Base-by-base conservation (phyloP, 1,140 invertebrate genomes). In the Drosophila gunungcola region DNA sequence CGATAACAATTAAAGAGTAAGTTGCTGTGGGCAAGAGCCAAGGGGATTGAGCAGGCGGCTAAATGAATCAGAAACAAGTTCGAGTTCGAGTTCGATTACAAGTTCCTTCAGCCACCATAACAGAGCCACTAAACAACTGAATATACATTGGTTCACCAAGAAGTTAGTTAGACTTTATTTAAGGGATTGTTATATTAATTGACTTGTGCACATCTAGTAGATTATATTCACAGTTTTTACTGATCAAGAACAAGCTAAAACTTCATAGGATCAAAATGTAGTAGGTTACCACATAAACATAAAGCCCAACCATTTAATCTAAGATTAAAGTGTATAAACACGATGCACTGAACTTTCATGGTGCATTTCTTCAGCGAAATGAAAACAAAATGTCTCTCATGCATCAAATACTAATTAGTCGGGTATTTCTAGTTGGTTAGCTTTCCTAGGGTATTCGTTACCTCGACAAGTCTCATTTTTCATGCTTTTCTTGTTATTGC, bases 1-100 rank as follows among this genome's bases (percentile, higher is more conserved):
- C 67, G 81, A 80, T 85, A 85, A 86, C 82, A 85, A 85, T 85
- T 85, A 85, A 85, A 68, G 67, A 58, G 57, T 53, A 68, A 56
- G 75, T 65, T 54, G 46, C 68, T 58, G 36, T 52, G 34, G 27
- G 39, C 34, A 48, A 36, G 13, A 25, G 21, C 12, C 36, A 43
- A 12, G 32, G 13, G 25, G 43, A 49, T 25, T 36, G 48, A 68
- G 41, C 21, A 38, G 39, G 34, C 49, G 64, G 25, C 51, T 27
- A 70, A 69, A 27, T 69, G 64, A 69, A 29, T 52, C 67, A 75
- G 61, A 75, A 76, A 75, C 72, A 75, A 76, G 73, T 76, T 76
- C 48, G 34, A 69, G 48, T 55, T 68, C 12, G 39, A 69, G 13
- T 45, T 67, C 62, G 67, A 70, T 55, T 70, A 48, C 64, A 56